Conservation (phyloP, 30 jellyfish, hydroid and myxozoan genomes). For the Mastigias papua region DNA sequence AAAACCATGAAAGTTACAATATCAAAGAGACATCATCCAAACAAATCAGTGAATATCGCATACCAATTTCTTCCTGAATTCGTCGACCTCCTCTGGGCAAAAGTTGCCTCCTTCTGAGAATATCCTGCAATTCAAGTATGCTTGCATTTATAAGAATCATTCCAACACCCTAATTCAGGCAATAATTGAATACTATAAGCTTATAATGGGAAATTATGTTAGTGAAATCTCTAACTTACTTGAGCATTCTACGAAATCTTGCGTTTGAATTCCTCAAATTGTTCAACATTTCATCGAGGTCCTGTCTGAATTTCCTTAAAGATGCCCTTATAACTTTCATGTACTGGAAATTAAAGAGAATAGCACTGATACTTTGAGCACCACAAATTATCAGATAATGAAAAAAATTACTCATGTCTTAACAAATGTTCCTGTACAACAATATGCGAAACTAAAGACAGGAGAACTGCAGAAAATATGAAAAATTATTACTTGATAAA, state of each 20-base stretch:
- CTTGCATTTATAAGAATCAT: background rate
- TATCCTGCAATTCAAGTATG: conserved; percentile 38
- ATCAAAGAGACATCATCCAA: background rate
- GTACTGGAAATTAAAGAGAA: conserved; percentile 55
- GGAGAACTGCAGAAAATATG: too few relatives aligned
- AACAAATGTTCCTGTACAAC: too few relatives aligned
- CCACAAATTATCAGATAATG: too few relatives aligned
- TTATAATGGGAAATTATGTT: background rate
- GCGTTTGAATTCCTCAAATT: conserved; percentile 78
- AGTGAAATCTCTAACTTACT: conserved; percentile 46
- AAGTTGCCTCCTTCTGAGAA: conserved; percentile 96
- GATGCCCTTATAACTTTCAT: conserved; percentile 79
- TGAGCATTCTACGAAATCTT: conserved; percentile 73
- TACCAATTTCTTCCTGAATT: conserved; percentile 80
- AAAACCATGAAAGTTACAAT: background rate
- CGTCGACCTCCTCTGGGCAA: conserved; percentile 92
- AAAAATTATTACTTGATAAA: background rate
- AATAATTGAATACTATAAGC: too few relatives aligned
- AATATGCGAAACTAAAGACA: too few relatives aligned
- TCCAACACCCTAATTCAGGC: too few relatives aligned
- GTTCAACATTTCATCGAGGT: conserved; percentile 79
- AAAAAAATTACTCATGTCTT: too few relatives aligned
- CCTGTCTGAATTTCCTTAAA: conserved; percentile 75
- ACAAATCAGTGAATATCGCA: background rate
- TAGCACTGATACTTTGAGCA: too few relatives aligned